phyloP scores from a whole-genome alignment of 2,113 vertebrate genomes.

The Peromyscus maniculatus region DNA sequence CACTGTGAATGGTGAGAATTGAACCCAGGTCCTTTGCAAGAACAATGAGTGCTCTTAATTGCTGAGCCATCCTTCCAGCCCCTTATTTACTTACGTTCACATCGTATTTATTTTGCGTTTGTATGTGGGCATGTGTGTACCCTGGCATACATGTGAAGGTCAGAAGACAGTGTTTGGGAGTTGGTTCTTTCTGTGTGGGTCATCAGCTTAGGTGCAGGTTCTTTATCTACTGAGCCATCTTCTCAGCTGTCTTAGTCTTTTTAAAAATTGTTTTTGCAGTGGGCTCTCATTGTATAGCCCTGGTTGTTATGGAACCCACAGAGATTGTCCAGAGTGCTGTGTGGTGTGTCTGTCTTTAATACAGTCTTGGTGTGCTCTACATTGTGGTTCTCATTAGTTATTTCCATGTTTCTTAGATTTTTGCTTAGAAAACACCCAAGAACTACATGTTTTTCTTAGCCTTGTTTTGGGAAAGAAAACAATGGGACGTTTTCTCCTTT shows the following conservation, averaged over 20 bases:
- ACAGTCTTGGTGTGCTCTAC: not conserved
- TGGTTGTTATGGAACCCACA: not conserved
- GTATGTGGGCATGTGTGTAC: not conserved
- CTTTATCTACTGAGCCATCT: not conserved
- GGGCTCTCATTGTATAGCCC: not conserved
- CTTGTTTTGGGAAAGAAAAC: conserved; percentile 44
- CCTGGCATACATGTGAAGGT: not conserved
- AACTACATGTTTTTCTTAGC: conserved; percentile 9
- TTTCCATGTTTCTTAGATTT: conserved; percentile 76
- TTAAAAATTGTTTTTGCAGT: not conserved
- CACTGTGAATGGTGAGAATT: not conserved
- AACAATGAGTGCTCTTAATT: not conserved
- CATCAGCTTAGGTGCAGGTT: not conserved
- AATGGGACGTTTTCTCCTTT: not conserved
- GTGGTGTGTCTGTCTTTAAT: not conserved
- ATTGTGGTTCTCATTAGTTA: conserved; percentile 71
- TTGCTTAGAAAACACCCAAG: conserved; percentile 49
- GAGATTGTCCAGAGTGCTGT: not conserved
- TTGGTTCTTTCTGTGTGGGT: not conserved
- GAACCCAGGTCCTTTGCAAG: not conserved
- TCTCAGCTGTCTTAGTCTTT: not conserved
- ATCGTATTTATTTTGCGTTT: not conserved
- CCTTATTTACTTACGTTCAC: not conserved
- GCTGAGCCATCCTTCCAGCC: not conserved
- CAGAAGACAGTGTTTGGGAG: not conserved